These are phyloP conservation scores for Drosophila oshimai DNA, from an alignment of 1,140 invertebrate species.

Conservation along the genomic window DNA sequence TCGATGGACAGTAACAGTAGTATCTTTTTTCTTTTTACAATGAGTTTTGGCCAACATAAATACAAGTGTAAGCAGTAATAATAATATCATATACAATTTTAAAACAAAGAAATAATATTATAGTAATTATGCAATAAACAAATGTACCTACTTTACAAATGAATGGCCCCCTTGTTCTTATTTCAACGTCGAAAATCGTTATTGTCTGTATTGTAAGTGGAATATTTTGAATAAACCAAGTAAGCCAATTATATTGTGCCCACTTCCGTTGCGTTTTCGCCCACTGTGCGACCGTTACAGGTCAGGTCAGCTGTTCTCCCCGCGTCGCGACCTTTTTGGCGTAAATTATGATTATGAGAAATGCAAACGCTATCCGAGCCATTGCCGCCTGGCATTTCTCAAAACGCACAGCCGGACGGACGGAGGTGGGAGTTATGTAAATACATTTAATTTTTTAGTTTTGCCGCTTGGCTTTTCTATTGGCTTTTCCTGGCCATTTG, in stretches of 20 bases:
- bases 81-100: too few relatives aligned
- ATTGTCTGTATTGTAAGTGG: too few relatives aligned
- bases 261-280: background rate
- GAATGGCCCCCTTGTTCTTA: too few relatives aligned
- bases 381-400: conserved; percentile 53
- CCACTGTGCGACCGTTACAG: conserved; percentile 49
- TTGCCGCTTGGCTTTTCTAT: conserved; percentile 30
- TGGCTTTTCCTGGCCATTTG: conserved; percentile 13
- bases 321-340: conserved; percentile 52
- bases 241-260: background rate
- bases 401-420: background rate
- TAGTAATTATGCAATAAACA: too few relatives aligned
- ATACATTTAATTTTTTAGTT: conserved; percentile 70
- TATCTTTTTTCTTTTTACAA: too few relatives aligned
- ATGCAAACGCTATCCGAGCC: conserved; percentile 71
- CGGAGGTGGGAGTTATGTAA: conserved; percentile 31
- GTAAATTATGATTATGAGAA: conserved; percentile 79
- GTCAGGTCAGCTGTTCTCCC: conserved; percentile 61
- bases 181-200: too few relatives aligned
- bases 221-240: background rate
- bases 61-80: too few relatives aligned
- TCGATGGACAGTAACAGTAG: too few relatives aligned
- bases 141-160: too few relatives aligned
- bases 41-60: too few relatives aligned
- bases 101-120: too few relatives aligned